Evolutionary conservation across 2,113 vertebrate genomes (phyloP).

Genomic region (Jacana jacana): DNA sequence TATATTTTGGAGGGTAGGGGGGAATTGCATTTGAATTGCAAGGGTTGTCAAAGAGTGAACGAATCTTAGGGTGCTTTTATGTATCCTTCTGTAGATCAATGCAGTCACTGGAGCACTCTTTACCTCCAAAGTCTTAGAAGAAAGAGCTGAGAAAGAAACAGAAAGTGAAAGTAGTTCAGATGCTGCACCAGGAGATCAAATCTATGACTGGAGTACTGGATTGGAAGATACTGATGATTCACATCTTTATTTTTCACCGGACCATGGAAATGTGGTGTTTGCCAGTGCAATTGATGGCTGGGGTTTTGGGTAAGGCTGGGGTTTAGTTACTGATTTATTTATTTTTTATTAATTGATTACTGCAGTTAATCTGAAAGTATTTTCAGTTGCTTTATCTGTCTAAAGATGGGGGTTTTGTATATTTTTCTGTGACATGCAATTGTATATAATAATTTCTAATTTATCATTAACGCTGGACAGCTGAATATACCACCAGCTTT

Average conservation of each 20-base stretch:
- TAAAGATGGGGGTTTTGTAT: not conserved
- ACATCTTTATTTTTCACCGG: conserved; percentile 93
- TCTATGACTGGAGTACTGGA: conserved; percentile 96
- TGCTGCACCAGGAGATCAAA: conserved; percentile 69
- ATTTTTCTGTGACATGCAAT: not conserved
- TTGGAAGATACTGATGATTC: conserved; percentile 92
- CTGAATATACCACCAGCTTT: not conserved
- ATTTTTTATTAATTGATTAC: not conserved
- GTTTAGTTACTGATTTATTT: not conserved
- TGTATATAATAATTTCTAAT: not conserved
- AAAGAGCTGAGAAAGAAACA: conserved; percentile 86
- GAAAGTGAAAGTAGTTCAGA: conserved; percentile 45
- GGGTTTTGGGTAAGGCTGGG: conserved; percentile 89
- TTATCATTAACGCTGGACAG: not conserved
- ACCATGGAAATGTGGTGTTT: conserved; percentile 96
- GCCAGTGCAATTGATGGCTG: conserved; percentile 94
- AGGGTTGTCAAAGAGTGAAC: not conserved
- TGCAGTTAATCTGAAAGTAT: not conserved
- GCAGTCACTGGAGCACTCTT: conserved; percentile 92
- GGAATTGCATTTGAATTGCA: not conserved
- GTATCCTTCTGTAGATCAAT: conserved; percentile 81
- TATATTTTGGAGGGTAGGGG: not conserved
- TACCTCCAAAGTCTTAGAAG: conserved; percentile 95
- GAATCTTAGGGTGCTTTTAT: not conserved
- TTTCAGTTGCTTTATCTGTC: not conserved